Evolutionary conservation across 2,113 vertebrate genomes (phyloP), one percentile per base, ranked within the genome.

Genomic region (Varanus salvator): DNA sequence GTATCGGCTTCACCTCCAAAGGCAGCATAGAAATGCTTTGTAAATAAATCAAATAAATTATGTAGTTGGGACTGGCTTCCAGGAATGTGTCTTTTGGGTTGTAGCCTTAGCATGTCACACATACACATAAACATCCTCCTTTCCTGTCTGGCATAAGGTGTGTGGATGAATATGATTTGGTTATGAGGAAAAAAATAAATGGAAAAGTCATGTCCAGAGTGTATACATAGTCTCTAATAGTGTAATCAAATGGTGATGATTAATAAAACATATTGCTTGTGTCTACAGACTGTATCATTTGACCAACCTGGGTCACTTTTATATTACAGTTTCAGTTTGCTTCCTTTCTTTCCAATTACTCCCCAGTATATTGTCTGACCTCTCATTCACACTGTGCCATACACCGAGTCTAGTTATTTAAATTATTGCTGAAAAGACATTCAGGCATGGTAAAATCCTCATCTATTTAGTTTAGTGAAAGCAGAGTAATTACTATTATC

Each of bases 311-410:
- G 91, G 92, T 95, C 91, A 92, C 89, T 90, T 93, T 87, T 86
- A n/a, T 86, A 90, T 91, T 95, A 92, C 31, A 81, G 72, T 93
- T 91, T 91, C 84, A 87, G 85, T 91, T 94, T 91, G 12, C 54
- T 94, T 95, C 93, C 77, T 29, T 95, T 92, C 92, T 94, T 92
- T 94, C 89, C 91, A 85, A 89, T 86, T 90, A 80, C 82, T 82
- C 64, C 75, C 64, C 64, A 90, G 85, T 81, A 84, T 92, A 87
- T 89, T 71, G 34, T 91, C 64, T 91, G 92, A 94, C 92, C 80
- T 84, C 64, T 86, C 86, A 87, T 34, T 74, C n/a, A 80, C 85
- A 48, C 57, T n/a, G 68, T 80, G 80, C 89, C 83, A 84, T 50
- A 91, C n/a, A 31, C 66, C 44, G 23, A n/a, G 83, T 88, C 88